Percentiles rank a stretch among this genome's conserved stretches.
Evolutionary conservation across 2,797 vertebrate genomes (phyloP).

Genomic region (Chelon auratus): DNA sequence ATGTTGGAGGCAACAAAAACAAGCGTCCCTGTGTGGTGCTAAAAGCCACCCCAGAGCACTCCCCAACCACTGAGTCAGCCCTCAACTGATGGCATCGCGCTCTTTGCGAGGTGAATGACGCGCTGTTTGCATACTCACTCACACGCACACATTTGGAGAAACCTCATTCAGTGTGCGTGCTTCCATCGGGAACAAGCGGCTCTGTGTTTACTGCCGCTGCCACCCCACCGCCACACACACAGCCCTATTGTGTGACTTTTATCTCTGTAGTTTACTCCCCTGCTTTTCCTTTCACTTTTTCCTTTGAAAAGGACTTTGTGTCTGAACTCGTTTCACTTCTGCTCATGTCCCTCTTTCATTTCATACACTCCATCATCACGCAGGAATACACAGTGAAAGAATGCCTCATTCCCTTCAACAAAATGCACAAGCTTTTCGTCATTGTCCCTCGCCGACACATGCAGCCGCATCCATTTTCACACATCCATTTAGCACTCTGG

Average conservation of each 20-base stretch:
- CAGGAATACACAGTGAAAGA: neutral
- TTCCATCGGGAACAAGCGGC: constrained; percentile 13
- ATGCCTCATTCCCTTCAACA: neutral
- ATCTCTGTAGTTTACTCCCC: constrained; percentile 19
- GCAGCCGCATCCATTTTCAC: neutral
- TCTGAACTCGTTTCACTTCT: constrained; percentile 24
- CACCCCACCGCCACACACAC: neutral
- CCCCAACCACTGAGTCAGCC: constrained; percentile 52
- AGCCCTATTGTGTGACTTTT: neutral
- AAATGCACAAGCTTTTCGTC: constrained; percentile 1
- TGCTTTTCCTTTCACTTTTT: constrained; percentile 17
- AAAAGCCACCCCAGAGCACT: constrained; percentile 47
- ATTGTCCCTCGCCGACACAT: neutral
- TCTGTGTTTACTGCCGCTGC: neutral
- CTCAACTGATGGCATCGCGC: constrained; percentile 43
- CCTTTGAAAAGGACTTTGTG: neutral
- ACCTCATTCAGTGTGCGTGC: neutral
- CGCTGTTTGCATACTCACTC: constrained; percentile 1
- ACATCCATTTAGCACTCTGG: constrained; percentile 18
- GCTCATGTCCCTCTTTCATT: constrained; percentile 2
- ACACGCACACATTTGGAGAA: constrained; percentile 18
- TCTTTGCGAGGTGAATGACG: constrained; percentile 45
- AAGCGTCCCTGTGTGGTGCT: constrained; percentile 44
- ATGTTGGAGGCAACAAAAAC: constrained; percentile 46
- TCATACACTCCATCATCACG: neutral